Evolutionary conservation across 1,140 invertebrate genomes (phyloP).

Genomic region (Eubasilissa regina): DNA sequence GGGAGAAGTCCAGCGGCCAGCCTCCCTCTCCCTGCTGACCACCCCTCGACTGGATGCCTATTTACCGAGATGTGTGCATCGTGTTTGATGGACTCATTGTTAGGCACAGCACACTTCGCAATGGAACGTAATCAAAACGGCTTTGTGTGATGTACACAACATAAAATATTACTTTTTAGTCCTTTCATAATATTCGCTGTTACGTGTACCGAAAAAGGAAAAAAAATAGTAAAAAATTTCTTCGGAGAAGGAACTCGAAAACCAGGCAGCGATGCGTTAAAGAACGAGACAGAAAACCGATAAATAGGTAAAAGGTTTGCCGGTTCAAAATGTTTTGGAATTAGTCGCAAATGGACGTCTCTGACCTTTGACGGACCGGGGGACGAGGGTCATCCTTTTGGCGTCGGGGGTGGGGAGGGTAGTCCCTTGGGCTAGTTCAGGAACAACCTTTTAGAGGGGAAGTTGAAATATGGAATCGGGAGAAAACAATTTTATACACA

Average conservation of each 20-base stretch:
- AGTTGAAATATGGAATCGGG: slow-evolving; percentile 9
- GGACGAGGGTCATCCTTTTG: background rate
- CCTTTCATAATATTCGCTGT: too few species aligned
- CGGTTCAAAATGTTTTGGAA: slow-evolving; percentile 4
- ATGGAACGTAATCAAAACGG: too few species aligned
- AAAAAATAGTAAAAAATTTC: too few species aligned
- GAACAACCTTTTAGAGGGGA: background rate
- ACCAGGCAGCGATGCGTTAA: background rate
- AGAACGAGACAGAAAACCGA: background rate
- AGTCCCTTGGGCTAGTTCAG: background rate
- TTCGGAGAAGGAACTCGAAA: too few species aligned
- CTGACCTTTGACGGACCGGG: background rate
- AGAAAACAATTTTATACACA: background rate
- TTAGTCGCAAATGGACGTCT: slow-evolving; percentile 8
- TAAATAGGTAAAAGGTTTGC: slow-evolving; percentile 1
- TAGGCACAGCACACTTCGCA: background rate
- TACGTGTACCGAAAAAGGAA: too few species aligned
- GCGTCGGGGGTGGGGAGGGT: background rate
- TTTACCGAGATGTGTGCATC: background rate
- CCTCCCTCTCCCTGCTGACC: background rate
- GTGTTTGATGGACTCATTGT: slow-evolving; percentile 18
- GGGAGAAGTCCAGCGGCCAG: background rate
- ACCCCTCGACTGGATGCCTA: background rate
- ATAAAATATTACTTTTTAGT: too few species aligned
- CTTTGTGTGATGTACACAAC: too few species aligned